phyloP scores from a whole-genome alignment of 2,113 vertebrate genomes.

The Boulengeromyrus knoepffleri region DNA sequence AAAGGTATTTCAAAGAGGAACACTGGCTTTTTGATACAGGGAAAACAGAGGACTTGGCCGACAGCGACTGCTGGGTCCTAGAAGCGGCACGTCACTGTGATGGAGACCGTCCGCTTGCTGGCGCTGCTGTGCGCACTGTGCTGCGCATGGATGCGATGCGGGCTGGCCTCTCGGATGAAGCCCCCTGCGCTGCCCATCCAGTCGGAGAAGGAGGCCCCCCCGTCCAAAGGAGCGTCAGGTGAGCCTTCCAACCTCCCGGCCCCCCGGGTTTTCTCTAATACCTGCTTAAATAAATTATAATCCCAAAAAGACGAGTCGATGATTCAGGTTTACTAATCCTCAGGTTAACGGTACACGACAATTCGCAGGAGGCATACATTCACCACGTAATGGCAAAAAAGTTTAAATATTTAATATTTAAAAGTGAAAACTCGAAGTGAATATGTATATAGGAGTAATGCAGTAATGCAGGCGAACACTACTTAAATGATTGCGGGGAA shows the following conservation, averaged over 20 bases:
- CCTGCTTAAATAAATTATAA: background rate
- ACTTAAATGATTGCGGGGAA: background rate
- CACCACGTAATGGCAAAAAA: background rate
- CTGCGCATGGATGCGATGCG: constrained; percentile 47
- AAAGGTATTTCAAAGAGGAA: background rate
- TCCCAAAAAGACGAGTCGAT: background rate
- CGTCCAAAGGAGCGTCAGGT: constrained; percentile 74
- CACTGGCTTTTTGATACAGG: background rate
- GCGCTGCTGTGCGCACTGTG: constrained; percentile 48
- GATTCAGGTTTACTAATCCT: background rate
- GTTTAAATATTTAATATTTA: background rate
- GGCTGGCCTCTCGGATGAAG: constrained; percentile 56
- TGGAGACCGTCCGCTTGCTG: constrained; percentile 44
- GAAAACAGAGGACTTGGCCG: background rate
- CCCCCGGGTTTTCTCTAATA: background rate
- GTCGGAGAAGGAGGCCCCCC: constrained; percentile 70
- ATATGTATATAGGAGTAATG: background rate
- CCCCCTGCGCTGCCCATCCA: constrained; percentile 72
- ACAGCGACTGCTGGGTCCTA: background rate
- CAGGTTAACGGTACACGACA: background rate
- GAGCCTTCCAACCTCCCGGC: constrained; percentile 9
- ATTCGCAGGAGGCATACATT: background rate
- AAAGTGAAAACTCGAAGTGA: background rate
- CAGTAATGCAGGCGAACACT: background rate
- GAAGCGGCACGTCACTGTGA: constrained; percentile 30